Conservation (phyloP, 2,113 vertebrate species). For the Saiga tatarica region DNA sequence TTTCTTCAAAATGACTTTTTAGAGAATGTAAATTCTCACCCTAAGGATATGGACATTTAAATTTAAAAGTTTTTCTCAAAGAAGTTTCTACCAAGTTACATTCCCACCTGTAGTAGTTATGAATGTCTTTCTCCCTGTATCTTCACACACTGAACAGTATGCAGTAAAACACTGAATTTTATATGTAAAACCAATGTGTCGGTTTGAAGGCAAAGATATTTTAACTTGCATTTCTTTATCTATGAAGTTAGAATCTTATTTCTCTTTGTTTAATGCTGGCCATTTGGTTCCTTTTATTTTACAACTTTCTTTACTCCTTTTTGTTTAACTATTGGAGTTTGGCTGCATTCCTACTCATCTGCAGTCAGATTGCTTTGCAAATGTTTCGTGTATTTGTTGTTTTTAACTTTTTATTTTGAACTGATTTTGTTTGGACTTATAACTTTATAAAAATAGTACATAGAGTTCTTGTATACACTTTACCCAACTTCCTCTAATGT, state of each 20-base stretch:
- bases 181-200: background rate
- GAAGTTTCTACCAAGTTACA: background rate
- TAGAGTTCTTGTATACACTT: background rate
- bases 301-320: background rate
- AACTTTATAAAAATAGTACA: background rate
- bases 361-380: background rate
- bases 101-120: background rate
- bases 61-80: background rate
- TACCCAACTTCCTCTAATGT: background rate
- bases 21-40: background rate
- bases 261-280: background rate
- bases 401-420: conserved; percentile 35
- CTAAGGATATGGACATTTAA: background rate
- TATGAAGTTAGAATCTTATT: background rate
- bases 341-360: background rate
- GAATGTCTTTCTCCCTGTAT: background rate
- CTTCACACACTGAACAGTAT: background rate
- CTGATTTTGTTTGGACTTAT: conserved; percentile 41
- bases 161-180: background rate
- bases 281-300: background rate
- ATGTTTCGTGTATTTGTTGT: background rate
- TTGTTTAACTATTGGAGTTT: background rate
- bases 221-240: background rate
- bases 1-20: conserved; percentile 18
- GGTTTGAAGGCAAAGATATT: background rate